phyloP scores from a whole-genome alignment of 1,140 invertebrate genomes.

The Drosophila nasuta region DNA sequence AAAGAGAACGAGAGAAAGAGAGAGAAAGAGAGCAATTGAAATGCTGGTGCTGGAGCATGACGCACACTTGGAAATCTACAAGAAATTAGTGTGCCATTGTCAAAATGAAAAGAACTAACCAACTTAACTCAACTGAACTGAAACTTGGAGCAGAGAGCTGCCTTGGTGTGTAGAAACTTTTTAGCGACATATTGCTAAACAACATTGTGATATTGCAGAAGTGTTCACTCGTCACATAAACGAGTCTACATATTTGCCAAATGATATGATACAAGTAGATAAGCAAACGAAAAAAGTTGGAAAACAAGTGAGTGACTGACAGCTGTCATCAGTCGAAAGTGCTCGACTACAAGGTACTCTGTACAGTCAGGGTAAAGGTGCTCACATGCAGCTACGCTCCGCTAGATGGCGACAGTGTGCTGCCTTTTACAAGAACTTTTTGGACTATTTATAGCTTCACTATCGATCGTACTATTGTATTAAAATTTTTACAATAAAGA shows the following conservation, averaged over 20 bases:
- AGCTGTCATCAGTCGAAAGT: neutral
- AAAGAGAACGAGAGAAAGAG: conserved; percentile 28
- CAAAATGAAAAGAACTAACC: conserved; percentile 51
- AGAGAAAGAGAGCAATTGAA: conserved; percentile 33
- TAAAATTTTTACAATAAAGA: neutral
- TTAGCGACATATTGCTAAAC: conserved; percentile 82
- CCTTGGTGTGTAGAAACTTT: conserved; percentile 61
- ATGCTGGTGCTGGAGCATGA: conserved; percentile 52
- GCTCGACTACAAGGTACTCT: neutral
- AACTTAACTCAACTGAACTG: conserved; percentile 27
- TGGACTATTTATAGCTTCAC: neutral
- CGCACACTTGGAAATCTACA: conserved; percentile 40
- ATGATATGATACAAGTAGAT: conserved; percentile 24
- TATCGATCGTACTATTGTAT: neutral
- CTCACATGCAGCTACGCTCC: too few relatives aligned
- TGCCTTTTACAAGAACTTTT: neutral
- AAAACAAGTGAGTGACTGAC: conserved; percentile 11
- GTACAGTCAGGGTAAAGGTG: neutral
- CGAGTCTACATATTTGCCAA: conserved; percentile 18
- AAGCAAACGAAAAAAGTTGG: conserved; percentile 24
- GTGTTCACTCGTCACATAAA: conserved; percentile 28
- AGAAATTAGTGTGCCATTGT: conserved; percentile 73
- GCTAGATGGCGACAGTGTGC: neutral
- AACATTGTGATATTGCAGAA: conserved; percentile 71
- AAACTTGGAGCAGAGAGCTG: conserved; percentile 1